phyloP scores from a whole-genome alignment of 2,113 vertebrate species.

The Sander lucioperca region DNA sequence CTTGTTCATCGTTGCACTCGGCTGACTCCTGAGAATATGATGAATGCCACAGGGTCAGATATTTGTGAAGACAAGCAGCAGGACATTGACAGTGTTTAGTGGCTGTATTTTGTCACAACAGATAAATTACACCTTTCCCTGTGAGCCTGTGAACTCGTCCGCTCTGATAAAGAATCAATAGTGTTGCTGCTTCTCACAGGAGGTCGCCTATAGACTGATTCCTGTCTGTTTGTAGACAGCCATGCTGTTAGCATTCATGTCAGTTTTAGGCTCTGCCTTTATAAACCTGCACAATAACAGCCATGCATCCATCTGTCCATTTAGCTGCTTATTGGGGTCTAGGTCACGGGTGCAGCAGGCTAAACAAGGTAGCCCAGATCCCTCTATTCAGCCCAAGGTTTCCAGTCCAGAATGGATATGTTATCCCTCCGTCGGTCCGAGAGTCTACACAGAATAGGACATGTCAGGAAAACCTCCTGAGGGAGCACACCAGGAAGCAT shows the following conservation, averaged over 20 bases:
- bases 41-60: conserved; percentile 49
- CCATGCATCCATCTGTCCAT: neutral
- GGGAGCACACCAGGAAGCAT: neutral
- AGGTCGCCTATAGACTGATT: conserved; percentile 28
- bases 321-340: neutral
- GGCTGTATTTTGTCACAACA: conserved; percentile 76
- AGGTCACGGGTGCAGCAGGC: neutral
- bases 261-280: conserved; percentile 14
- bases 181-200: conserved; percentile 69
- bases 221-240: conserved; percentile 65
- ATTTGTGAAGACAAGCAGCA: conserved; percentile 50
- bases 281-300: neutral
- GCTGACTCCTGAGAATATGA: neutral
- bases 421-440: neutral
- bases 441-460: neutral
- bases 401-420: neutral
- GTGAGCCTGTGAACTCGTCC: conserved; percentile 73
- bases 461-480: neutral
- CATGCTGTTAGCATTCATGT: conserved; percentile 15
- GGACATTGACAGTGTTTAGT: conserved; percentile 43
- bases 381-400: neutral
- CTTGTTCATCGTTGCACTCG: neutral
- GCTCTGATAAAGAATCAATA: conserved; percentile 92
- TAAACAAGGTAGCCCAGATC: neutral
- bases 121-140: conserved; percentile 80